phyloP scores from a whole-genome alignment of 2,888 invertebrate species.

The Drosophila macrospina region DNA sequence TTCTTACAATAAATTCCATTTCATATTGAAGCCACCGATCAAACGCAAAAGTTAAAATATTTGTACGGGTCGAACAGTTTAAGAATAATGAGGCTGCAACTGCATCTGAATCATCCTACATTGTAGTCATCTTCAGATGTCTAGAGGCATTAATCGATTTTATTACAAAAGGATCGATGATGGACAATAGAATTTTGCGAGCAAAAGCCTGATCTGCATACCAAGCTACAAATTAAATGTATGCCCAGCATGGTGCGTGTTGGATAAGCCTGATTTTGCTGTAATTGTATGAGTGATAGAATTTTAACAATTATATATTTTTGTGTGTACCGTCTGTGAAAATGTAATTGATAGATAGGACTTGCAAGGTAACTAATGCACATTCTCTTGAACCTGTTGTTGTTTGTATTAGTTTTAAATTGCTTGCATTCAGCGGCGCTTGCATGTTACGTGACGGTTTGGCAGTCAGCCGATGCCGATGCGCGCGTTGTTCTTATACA shows the following conservation, averaged over 20 bases:
- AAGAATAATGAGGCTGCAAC: neutral
- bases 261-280: constrained; percentile 21
- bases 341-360: constrained; percentile 16
- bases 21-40: too few species aligned
- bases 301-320: neutral
- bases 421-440: constrained; percentile 44
- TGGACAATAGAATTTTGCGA: constrained; percentile 5
- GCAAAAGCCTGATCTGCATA: constrained; percentile 11
- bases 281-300: neutral
- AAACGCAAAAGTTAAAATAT: too few species aligned
- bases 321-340: neutral
- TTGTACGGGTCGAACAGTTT: too few species aligned
- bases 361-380: constrained; percentile 46
- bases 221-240: constrained; percentile 10
- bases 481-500: constrained; percentile 61
- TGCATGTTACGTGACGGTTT: constrained; percentile 64
- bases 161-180: neutral
- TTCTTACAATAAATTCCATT: too few species aligned
- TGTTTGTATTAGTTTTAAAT: constrained; percentile 30
- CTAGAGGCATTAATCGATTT: neutral
- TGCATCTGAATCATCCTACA: neutral
- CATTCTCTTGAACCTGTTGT: constrained; percentile 44
- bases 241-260: constrained; percentile 15
- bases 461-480: constrained; percentile 55
- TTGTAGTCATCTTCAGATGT: neutral